A percentile compares a stretch with the other conserved stretches of the same genome.
phyloP scores from a whole-genome alignment of 92 coral and sea anemone genomes.

The Siderastrea radians region DNA sequence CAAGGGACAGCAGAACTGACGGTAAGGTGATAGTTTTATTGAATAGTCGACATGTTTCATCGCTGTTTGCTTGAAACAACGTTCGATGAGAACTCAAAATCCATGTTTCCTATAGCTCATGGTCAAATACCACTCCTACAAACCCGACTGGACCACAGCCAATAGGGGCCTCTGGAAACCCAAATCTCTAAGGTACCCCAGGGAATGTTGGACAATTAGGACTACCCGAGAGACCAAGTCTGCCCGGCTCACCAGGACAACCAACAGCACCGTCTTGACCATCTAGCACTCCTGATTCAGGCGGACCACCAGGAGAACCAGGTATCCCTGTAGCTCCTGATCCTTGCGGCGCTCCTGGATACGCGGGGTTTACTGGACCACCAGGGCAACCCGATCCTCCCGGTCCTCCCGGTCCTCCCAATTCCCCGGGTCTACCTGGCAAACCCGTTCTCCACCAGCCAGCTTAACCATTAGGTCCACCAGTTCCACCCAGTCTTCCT shows the following conservation, averaged over 20 bases:
- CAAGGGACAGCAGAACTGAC: no score
- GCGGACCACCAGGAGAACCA: background rate
- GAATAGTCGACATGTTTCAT: no score
- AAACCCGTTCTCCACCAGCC: slow-evolving; percentile 39
- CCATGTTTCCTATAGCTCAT: background rate
- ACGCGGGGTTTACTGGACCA: slow-evolving; percentile 56
- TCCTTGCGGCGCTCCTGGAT: slow-evolving; percentile 49
- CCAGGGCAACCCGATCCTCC: slow-evolving; percentile 37
- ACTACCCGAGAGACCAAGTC: slow-evolving; percentile 50
- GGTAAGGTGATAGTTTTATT: no score
- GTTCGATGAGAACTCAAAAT: no score
- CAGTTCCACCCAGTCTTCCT: slow-evolving; percentile 10
- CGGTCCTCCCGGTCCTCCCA: background rate
- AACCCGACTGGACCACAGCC: slow-evolving; percentile 50
- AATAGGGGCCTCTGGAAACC: slow-evolving; percentile 76
- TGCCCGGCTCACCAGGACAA: background rate
- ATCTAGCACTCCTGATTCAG: no score
- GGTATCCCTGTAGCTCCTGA: slow-evolving; percentile 25
- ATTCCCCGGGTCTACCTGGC: slow-evolving; percentile 31
- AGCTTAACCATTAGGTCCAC: slow-evolving; percentile 13
- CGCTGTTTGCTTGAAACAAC: no score
- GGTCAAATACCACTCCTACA: background rate
- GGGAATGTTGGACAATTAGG: slow-evolving; percentile 54
- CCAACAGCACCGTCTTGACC: background rate
- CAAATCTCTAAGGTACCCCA: background rate